phyloP scores from a whole-genome alignment of 2,113 vertebrate species.

The Serilophus lunatus region DNA sequence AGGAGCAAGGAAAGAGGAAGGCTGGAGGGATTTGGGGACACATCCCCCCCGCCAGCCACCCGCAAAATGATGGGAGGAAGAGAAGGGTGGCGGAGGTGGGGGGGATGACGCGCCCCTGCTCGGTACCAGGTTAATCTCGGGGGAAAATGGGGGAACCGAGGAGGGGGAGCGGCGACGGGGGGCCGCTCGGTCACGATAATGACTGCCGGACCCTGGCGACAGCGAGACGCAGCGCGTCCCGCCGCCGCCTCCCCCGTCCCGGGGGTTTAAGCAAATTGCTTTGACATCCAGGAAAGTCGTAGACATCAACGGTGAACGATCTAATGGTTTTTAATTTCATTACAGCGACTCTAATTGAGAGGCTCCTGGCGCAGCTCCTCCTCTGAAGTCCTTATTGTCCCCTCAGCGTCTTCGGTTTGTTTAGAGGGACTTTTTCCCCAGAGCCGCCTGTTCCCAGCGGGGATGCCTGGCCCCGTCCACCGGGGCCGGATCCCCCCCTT shows the following conservation, averaged over 20 bases:
- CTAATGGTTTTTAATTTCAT: slow-evolving; percentile 83
- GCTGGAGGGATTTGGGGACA: not conserved
- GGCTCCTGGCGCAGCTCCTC: slow-evolving; percentile 36
- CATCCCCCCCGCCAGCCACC: not conserved
- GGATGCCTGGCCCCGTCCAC: not conserved
- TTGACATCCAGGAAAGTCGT: slow-evolving; percentile 77
- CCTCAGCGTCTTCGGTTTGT: slow-evolving; percentile 30
- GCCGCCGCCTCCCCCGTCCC: slow-evolving; percentile 72
- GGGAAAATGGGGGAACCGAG: not conserved
- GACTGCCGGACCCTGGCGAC: slow-evolving; percentile 69
- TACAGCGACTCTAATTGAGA: slow-evolving; percentile 71
- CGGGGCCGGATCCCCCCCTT: not conserved
- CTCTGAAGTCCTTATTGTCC: slow-evolving; percentile 52
- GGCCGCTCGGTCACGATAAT: slow-evolving; percentile 23
- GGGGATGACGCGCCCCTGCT: not conserved
- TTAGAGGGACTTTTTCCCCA: slow-evolving; percentile 58
- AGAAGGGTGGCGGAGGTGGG: not conserved
- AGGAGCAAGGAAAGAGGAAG: too few relatives aligned
- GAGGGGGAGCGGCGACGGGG: not conserved
- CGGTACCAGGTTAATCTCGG: slow-evolving; percentile 52
- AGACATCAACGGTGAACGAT: slow-evolving; percentile 76
- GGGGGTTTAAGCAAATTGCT: slow-evolving; percentile 83
- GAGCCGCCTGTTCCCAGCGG: slow-evolving; percentile 65
- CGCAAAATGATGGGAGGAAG: not conserved
- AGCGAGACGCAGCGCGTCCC: slow-evolving; percentile 73